phyloP scores from a whole-genome alignment of 1,140 invertebrate genomes.

The Anthonomus grandis region DNA sequence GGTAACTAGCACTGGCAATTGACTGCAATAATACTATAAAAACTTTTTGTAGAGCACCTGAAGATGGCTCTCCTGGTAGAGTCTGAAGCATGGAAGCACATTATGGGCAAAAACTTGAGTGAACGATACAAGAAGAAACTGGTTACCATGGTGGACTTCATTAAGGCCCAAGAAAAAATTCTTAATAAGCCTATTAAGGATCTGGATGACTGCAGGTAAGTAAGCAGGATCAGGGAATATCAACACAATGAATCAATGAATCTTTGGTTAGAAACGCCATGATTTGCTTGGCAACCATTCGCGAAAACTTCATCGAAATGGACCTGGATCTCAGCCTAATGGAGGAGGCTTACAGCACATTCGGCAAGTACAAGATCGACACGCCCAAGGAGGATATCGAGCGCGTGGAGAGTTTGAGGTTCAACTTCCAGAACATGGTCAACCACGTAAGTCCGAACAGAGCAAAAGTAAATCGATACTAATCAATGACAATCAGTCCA shows the following conservation, averaged over 20 bases:
- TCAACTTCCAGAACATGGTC: constrained; percentile 75
- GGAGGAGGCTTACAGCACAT: constrained; percentile 74
- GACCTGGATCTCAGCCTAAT: constrained; percentile 71
- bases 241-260: too few species aligned
- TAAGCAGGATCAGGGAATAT: background rate
- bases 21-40: background rate
- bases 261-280: constrained; percentile 59
- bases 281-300: constrained; percentile 70
- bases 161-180: constrained; percentile 63
- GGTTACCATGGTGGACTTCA: constrained; percentile 63
- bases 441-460: constrained; percentile 54
- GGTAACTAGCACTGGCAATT: constrained; percentile 49
- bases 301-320: constrained; percentile 71
- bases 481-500: constrained; percentile 52
- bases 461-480: background rate
- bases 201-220: constrained; percentile 62
- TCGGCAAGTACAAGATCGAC: constrained; percentile 67
- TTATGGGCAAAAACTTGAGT: constrained; percentile 60
- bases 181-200: constrained; percentile 65
- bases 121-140: constrained; percentile 62
- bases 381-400: constrained; percentile 76
- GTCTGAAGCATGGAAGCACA: constrained; percentile 68
- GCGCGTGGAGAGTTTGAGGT: constrained; percentile 71
- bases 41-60: constrained; percentile 48
- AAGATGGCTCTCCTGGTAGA: constrained; percentile 67